Evolutionary conservation across 2,113 vertebrate genomes (phyloP), one percentile per base, ranked within the genome.

Genomic region (Pteruthius melanotis): DNA sequence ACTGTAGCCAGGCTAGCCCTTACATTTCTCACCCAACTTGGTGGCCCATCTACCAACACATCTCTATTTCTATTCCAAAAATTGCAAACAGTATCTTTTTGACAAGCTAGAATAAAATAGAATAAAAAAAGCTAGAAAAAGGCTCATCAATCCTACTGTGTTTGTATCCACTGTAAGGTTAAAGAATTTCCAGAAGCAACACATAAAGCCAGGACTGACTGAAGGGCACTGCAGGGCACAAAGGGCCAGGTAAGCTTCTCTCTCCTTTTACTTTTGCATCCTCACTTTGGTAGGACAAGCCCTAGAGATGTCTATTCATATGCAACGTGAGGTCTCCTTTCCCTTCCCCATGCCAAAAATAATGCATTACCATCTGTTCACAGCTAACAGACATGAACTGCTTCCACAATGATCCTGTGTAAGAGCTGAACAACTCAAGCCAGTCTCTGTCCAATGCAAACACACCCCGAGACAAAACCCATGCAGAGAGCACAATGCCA

Each of bases 311-410:
- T 44, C 88, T 94, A 95, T 96, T 97, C 92, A 92, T 81, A 96
- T 92, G 94, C 91, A 95, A 95, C 4, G 53, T 66, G 80, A 96
- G 81, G 83, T 97, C 75, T 91, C 66, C 81, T 87, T 88, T 93
- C 69, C 71, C 71, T 90, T 93, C 68, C 21, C 60, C 13, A 4
- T 74, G 93, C 92, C 93, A 97, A 83, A 95, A 96, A 94, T 87
- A 96, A 95, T 35, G 86, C 82, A 75, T 89, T 87, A 26, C 95
- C 94, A 92, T 96, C 93, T 95, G 94, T 90, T 96, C 95, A 85
- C 85, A 96, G 49, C 82, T 88, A 76, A 45, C 81, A 95, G 83
- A 95, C 86, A 96, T 13, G 83, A 95, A 95, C 93, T 74, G 89
- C 87, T 95, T 93, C 75, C 69, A 88, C 71, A 94, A 85, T 69